A percentile compares a stretch with the other conserved stretches of the same genome.
phyloP scores from a whole-genome alignment of 2,888 invertebrate species.

The Drosophila leonis region DNA sequence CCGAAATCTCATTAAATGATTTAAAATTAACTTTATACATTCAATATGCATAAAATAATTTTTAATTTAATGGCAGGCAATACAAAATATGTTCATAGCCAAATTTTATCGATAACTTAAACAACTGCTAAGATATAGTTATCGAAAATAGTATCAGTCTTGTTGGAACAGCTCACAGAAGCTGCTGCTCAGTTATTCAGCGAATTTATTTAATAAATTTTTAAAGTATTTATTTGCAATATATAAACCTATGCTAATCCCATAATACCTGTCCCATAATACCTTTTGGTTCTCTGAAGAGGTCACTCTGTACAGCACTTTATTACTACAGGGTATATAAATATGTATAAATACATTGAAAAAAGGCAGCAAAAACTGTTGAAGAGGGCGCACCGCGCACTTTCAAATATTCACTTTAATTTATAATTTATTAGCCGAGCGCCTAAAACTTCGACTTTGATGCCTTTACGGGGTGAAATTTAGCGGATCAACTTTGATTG shows the following conservation, averaged over 20 bases:
- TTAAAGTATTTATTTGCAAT: not conserved
- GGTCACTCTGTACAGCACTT: not conserved
- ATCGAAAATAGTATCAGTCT: not conserved
- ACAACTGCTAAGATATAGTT: not conserved
- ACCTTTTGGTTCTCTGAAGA: not conserved
- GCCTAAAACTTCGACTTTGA: slow-evolving; percentile 53
- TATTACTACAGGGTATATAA: slow-evolving; percentile 22
- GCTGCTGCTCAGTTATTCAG: not conserved
- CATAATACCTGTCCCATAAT: not conserved
- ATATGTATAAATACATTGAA: slow-evolving; percentile 13
- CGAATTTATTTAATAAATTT: not conserved
- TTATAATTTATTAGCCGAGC: slow-evolving; percentile 70
- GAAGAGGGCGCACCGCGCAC: slow-evolving; percentile 1
- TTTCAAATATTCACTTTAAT: slow-evolving; percentile 75
- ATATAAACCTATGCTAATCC: not conserved
- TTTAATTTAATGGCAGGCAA: not conserved
- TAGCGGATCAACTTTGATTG: slow-evolving; percentile 68
- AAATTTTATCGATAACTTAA: not conserved
- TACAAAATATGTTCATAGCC: no score
- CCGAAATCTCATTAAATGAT: not conserved
- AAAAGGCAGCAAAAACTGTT: slow-evolving; percentile 13
- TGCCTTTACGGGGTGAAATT: slow-evolving; percentile 36
- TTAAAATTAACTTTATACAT: not conserved
- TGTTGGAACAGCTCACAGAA: not conserved
- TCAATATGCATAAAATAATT: not conserved